Conservation (phyloP, 2,888 invertebrate genomes). For the Eulithis testata region DNA sequence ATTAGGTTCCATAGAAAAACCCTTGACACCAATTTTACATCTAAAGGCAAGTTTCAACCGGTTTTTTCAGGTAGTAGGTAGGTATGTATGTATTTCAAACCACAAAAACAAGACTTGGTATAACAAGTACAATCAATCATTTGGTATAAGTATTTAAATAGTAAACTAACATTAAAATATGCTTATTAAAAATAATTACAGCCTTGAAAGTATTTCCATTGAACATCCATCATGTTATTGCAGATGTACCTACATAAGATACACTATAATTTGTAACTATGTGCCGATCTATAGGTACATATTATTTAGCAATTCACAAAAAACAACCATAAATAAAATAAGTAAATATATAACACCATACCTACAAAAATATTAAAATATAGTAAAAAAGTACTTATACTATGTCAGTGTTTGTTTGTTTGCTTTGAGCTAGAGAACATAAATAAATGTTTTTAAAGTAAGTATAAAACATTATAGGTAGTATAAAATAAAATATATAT, state of each 20-base stretch:
- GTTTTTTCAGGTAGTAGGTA: conserved; percentile 3
- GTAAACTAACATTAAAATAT: conserved; percentile 20
- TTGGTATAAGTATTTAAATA: conserved; percentile 9
- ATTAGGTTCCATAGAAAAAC: conserved; percentile 18
- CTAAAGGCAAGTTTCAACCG: conserved; percentile 32
- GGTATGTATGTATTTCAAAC: no score
- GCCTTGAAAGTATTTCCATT: conserved; percentile 30
- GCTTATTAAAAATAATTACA: conserved; percentile 35
- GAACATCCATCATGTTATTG: conserved; percentile 11
- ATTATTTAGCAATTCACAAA: no score
- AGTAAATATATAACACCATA: no score
- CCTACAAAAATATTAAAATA: no score
- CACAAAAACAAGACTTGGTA: not conserved
- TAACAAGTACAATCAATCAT: conserved; percentile 1
- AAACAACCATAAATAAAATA: no score
- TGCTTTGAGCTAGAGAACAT: no score
- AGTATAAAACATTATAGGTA: not conserved
- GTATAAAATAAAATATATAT: not conserved
- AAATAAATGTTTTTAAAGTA: not conserved
- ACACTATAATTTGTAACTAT: not conserved
- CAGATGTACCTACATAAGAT: not conserved
- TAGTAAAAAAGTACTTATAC: no score
- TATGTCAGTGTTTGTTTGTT: no score
- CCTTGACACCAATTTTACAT: conserved; percentile 24
- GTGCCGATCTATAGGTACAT: no score